Base-by-base conservation (phyloP, 2,888 invertebrate species). In the Luperina testacea region DNA sequence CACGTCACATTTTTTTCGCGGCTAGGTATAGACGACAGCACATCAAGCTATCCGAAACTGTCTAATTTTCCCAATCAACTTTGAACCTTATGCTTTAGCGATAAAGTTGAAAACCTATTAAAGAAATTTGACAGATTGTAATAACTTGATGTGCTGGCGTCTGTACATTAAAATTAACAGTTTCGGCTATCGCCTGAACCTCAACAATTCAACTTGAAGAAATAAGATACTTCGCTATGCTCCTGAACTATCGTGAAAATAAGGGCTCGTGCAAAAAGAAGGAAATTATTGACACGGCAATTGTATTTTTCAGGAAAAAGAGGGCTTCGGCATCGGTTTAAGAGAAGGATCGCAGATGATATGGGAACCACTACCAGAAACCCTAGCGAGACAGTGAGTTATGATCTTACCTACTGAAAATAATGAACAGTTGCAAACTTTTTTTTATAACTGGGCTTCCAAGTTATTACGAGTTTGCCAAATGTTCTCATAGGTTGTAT, bases 301-400 rank as follows among this genome's bases (percentile, higher is more conserved):
- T 11, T 53, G 5, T 61, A 27, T 38, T 45, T 74, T 61, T 45
- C 92, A 98, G 98, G 98, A 98, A 92, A 97, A 97, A 87, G 97
- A 97, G 85, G 97, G 97, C 81, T 98, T 98, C 89, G 97, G 97
- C 69, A 97, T 97, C 82, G 98, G 98, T 13, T 94, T 97, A 57
- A 95, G 98, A 80, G 96, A 97, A 88, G 98, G 98, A 9, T 97
- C 97, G 38, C 97, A 97, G 89, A 97, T 97, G 96, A 97, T 98
- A 90, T 98, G 94, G 97, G 96, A 97, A 87, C 97, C 97, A 0
- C 84, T 97, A 68, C 97, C 97, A 1, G 96, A 96, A 81, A 90
- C 95, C 2, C 82, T 95, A 13, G 88, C 90, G 24, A 68, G 32
- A 53, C 92, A 93, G 97, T 97, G 87, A 96, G 96, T 90, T 32